These are phyloP conservation scores for Frankliniella intonsa DNA, from an alignment of 2,888 invertebrate species.

Conservation along the genomic window DNA sequence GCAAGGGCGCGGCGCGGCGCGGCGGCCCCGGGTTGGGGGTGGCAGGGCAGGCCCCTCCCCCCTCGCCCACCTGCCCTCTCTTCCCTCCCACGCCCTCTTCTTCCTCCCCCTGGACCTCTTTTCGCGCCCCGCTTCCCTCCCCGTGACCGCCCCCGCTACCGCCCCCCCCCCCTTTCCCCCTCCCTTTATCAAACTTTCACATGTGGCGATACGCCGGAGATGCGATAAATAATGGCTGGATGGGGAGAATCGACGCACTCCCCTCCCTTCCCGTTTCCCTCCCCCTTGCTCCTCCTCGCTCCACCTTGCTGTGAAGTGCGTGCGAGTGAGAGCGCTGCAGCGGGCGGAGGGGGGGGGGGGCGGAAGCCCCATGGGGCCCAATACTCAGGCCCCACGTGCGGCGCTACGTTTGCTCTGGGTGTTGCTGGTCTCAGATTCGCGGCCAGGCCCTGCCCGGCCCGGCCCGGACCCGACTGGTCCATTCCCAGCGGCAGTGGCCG, in stretches of 20 bases:
- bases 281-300: neutral
- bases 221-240: neutral
- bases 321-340: no score
- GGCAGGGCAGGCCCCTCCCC: neutral
- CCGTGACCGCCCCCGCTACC: neutral
- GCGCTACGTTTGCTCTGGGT: no score
- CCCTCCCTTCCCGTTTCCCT: neutral
- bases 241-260: neutral
- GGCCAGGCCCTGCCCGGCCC: no score
- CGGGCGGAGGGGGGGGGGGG: no score
- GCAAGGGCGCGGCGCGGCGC: neutral
- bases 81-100: neutral
- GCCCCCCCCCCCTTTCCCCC: neutral
- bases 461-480: no score
- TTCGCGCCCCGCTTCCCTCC: neutral
- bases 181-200: neutral
- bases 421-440: no score
- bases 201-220: conserved; percentile 10
- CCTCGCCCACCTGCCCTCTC: neutral
- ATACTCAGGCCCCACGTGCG: no score
- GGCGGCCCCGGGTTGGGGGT: neutral
- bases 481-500: no score
- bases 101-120: neutral
- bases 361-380: no score
- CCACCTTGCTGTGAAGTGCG: no score